phyloP scores from a whole-genome alignment of 2,113 vertebrate species.

The Rhabdomys dilectus region DNA sequence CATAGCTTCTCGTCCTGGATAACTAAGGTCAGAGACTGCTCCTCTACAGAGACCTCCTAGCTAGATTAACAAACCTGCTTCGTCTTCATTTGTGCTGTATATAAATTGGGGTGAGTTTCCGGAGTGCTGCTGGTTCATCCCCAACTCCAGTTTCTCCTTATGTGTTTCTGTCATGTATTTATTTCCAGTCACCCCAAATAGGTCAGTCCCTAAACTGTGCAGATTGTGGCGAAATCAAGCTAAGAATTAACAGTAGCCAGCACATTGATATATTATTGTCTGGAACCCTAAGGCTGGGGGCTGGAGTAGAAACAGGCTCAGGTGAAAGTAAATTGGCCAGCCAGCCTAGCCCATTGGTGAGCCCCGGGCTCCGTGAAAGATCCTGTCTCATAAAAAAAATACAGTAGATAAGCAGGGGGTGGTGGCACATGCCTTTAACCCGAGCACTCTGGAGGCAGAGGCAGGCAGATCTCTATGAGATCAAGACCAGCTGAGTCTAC shows the following conservation, averaged over 20 bases:
- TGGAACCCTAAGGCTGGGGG: not conserved
- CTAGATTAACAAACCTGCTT: not conserved
- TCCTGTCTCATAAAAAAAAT: not conserved
- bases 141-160: not conserved
- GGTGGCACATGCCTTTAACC: not conserved
- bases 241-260: not conserved
- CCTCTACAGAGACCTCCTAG: not conserved
- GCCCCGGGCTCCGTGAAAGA: not conserved
- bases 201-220: not conserved
- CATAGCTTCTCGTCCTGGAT: not conserved
- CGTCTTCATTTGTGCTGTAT: not conserved
- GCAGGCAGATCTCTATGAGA: not conserved
- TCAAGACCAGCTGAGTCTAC: not conserved
- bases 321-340: not conserved
- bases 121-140: not conserved
- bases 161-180: not conserved
- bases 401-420: not conserved
- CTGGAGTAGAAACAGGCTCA: not conserved
- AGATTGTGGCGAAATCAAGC: not conserved
- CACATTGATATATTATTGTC: not conserved
- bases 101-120: not conserved
- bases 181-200: not conserved
- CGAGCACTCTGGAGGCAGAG: not conserved
- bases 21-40: not conserved
- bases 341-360: not conserved